phyloP scores from a whole-genome alignment of 2,113 vertebrate genomes.

The Coryphaenoides rupestris region DNA sequence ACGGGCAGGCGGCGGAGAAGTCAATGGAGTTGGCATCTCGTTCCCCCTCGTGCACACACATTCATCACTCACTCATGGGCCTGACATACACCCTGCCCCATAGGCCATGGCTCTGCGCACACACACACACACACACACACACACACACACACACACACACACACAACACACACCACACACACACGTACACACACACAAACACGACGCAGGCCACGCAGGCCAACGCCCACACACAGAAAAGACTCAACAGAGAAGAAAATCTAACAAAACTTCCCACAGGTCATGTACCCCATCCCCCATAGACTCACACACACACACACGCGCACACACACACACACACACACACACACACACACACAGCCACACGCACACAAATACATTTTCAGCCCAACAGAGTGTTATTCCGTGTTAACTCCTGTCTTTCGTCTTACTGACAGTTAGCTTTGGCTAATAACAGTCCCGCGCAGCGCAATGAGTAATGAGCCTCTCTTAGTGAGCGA shows the following conservation, averaged over 20 bases:
- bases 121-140: conserved; percentile 29
- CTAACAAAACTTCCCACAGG: no score
- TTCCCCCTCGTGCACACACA: conserved; percentile 58
- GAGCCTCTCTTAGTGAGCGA: conserved; percentile 13
- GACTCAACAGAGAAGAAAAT: no score
- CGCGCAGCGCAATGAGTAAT: conserved; percentile 28
- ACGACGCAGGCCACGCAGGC: conserved; percentile 4
- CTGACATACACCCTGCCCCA: conserved; percentile 60
- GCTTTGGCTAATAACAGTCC: conserved; percentile 27
- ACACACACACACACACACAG: background rate
- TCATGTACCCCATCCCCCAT: no score
- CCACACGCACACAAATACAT: background rate
- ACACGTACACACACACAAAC: conserved; percentile 13
- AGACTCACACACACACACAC: no score
- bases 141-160: conserved; percentile 9
- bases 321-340: no score
- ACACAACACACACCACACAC: conserved; percentile 9
- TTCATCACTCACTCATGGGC: conserved; percentile 67
- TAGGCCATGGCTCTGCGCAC: conserved; percentile 51
- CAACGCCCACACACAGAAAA: background rate
- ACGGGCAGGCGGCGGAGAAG: conserved; percentile 36
- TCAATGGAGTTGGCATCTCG: conserved; percentile 50
- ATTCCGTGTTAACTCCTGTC: conserved; percentile 27
- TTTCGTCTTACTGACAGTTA: conserved; percentile 22
- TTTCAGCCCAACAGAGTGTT: conserved; percentile 14